phyloP scores from a whole-genome alignment of 2,797 vertebrate species.

The Acipenser oxyrinchus region DNA sequence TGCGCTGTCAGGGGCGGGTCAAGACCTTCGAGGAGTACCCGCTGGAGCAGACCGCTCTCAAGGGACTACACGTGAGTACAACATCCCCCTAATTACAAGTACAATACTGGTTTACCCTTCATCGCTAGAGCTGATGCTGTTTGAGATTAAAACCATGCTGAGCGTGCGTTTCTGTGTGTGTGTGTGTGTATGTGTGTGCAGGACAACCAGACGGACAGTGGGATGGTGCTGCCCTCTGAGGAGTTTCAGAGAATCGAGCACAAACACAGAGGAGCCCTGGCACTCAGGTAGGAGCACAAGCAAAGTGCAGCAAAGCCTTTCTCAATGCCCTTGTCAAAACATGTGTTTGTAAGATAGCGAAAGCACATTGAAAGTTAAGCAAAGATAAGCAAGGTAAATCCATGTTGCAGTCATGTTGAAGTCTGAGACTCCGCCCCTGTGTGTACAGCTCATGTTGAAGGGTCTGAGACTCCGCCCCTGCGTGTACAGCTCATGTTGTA shows the following conservation, averaged over 20 bases:
- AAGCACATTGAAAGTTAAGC: too few species aligned
- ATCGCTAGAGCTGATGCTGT: slow-evolving; percentile 28
- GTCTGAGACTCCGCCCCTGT: too few species aligned
- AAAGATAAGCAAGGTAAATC: too few species aligned
- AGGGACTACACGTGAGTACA: slow-evolving; percentile 70
- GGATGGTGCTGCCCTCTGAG: slow-evolving; percentile 96
- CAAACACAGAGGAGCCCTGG: slow-evolving; percentile 63
- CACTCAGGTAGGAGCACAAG: slow-evolving; percentile 63
- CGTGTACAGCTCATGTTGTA: too few species aligned
- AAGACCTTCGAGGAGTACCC: slow-evolving; percentile 93
- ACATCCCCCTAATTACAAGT: background rate
- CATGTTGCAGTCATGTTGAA: too few species aligned
- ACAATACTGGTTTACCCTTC: background rate
- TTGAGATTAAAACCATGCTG: background rate
- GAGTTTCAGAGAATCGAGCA: slow-evolving; percentile 90
- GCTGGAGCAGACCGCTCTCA: slow-evolving; percentile 73
- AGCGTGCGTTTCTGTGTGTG: background rate
- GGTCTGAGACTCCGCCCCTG: background rate
- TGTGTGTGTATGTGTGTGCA: slow-evolving; percentile 38
- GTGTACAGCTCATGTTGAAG: background rate
- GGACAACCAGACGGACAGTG: slow-evolving; percentile 98
- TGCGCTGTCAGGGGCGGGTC: slow-evolving; percentile 71
- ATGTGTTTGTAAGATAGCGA: too few species aligned
- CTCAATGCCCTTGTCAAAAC: too few species aligned
- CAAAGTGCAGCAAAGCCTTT: too few species aligned